Evolutionary conservation across 2,797 vertebrate genomes (phyloP), one percentile per base, ranked within the genome.

Genomic region (Falco biarmicus): DNA sequence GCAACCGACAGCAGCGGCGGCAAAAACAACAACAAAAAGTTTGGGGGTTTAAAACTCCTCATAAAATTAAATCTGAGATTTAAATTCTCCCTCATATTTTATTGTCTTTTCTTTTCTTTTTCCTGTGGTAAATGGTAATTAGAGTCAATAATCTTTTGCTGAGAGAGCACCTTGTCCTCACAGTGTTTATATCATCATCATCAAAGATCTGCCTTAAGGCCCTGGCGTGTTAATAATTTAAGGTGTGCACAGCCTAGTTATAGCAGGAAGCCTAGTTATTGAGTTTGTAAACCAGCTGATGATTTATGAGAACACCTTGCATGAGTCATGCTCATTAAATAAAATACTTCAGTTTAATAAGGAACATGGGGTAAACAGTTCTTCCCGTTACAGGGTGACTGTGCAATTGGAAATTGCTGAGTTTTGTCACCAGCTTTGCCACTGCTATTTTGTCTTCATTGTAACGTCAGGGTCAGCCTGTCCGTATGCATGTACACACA

Each of bases 121-220:
- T 98, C 97, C 98, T 98, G 97, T 98, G 98, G 98, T 99, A 98
- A 98, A 98, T 98, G 99, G 98, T 99, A 99, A 99, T 99, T 99
- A 99, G 98, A 98, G 98, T 98, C 99, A 99, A 98, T 99, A 99
- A 99, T 99, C 98, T 99, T 99, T 99, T 99, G 99, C 99, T 99
- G 99, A 99, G 99, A 98, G 99, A 99, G 99, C 99, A 99, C 99
- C 99, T 99, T 99, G 99, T 99, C 99, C 98, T 99, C 98, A 98
- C 98, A 99, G 98, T 98, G 98, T 99, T 99, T 99, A 99, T 99
- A 99, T 99, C 99, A 98, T 98, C 98, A 98, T 99, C 99, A 99
- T 99, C 99, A 99, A 99, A 99, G 99, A 99, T 99, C 98, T 99
- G 99, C 99, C 99, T 99, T 98, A 98, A 98, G 99, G 99, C 98